These are phyloP conservation scores for Gymnocypris eckloni DNA, from an alignment of 2,797 vertebrate species.

Conservation along the genomic window DNA sequence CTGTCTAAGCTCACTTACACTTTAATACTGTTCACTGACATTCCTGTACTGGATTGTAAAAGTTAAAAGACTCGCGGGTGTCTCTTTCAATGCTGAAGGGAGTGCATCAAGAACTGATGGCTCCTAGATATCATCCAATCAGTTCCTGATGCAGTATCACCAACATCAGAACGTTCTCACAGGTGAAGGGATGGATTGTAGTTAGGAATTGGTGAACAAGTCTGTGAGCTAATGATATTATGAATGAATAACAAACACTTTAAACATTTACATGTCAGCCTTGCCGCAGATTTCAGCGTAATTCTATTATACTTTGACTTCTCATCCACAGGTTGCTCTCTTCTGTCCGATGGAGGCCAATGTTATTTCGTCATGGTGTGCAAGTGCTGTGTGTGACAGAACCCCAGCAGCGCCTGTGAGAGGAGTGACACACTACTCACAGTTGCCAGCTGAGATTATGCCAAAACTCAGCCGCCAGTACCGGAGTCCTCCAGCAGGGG, in stretches of 20 bases:
- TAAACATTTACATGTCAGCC: not conserved
- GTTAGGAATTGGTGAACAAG: not conserved
- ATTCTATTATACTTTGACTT: not conserved
- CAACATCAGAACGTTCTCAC: slow-evolving; percentile 87
- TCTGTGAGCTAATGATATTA: not conserved
- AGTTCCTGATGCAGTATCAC: slow-evolving; percentile 99
- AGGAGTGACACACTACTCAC: slow-evolving; percentile 81
- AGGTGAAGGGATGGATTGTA: not conserved
- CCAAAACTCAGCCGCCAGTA: slow-evolving; percentile 80
- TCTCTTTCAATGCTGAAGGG: slow-evolving; percentile 95
- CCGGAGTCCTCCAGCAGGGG: slow-evolving; percentile 7
- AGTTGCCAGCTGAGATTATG: slow-evolving; percentile 99
- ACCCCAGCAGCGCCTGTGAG: slow-evolving; percentile 89
- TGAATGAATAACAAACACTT: not conserved
- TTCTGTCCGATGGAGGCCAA: not conserved
- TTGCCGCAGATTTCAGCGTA: not conserved
- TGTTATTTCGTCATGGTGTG: slow-evolving; percentile 6
- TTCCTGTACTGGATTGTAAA: not conserved
- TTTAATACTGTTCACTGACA: not conserved
- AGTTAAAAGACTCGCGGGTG: slow-evolving; percentile 60
- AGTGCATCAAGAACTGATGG: slow-evolving; percentile 99
- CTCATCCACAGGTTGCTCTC: not conserved
- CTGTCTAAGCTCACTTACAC: not conserved
- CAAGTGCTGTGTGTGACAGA: slow-evolving; percentile 79
- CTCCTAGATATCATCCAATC: slow-evolving; percentile 91